Evolutionary conservation across 2,113 vertebrate genomes (phyloP), one percentile per base, ranked within the genome.

Genomic region (Gallinago jamesoni): DNA sequence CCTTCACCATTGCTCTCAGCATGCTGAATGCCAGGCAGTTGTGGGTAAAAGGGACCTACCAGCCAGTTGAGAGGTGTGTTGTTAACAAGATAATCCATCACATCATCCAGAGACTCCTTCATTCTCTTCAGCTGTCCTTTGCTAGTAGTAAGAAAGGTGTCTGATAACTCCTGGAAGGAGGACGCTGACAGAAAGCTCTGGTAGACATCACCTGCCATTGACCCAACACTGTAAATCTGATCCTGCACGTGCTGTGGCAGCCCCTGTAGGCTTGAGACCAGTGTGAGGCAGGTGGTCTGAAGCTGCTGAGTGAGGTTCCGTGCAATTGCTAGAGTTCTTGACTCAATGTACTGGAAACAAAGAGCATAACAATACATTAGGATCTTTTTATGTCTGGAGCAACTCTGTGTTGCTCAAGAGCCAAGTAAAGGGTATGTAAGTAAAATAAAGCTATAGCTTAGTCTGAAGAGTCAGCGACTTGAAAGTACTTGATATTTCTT

Each of bases 1-100:
- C 93, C 92, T 97, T 97, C 85, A 95, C 74, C 89, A 89, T 69
- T 81, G 74, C 84, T 91, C 96, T 97, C 97, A 96, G 96, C 84
- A 89, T 88, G 87, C 96, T 95, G 95, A 94, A 94, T 85, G 70
- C 95, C 94, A 37, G 82, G 86, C 87, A 98, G 67, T n/a, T 98
- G 97, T 59, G 95, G 97, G 96, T 98, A 98, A 97, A 98, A 98
- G 75, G 98, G 98, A 97, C 98, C 99, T 92, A 99, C 99, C 97
- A 98, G 97, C 97, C 98, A 99, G 87, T 98, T 99, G 95, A 99
- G 98, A 1, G 99, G 99, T 0, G 99, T 99, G 98, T 99, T 99
- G 97, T 99, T 98, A 94, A 98, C 89, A 94, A 98, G 87, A 91
- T 99, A 98, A 98, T 99, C 98, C 98, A 98, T 98, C 73, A 98